Evolutionary conservation across 2,797 vertebrate genomes (phyloP).

Genomic region (Nothura maculosa): DNA sequence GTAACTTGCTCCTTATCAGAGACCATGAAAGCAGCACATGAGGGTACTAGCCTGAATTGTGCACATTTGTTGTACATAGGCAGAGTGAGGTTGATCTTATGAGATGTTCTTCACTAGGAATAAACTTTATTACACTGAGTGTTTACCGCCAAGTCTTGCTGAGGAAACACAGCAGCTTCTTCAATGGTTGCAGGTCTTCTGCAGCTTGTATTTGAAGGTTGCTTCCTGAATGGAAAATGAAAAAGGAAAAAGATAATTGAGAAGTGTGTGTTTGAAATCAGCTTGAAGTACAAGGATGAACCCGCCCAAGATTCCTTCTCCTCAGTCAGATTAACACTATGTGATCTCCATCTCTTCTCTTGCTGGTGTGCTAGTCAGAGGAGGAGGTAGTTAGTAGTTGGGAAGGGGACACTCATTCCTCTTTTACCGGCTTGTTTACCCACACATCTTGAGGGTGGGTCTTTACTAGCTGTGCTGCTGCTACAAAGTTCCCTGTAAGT

Average conservation of each 20-base stretch:
- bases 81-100: neutral
- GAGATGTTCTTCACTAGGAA: neutral
- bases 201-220: neutral
- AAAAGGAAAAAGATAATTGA: neutral
- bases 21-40: neutral
- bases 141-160: neutral
- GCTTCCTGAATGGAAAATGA: neutral
- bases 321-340: neutral
- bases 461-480: neutral
- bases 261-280: neutral
- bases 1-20: neutral
- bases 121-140: neutral
- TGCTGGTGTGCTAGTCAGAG: accelerated
- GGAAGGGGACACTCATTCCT: accelerated
- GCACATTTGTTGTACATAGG: accelerated
- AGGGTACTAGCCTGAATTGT: neutral
- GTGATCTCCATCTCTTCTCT: accelerated
- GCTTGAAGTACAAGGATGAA: neutral
- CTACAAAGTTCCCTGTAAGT: neutral
- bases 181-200: neutral
- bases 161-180: neutral
- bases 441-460: accelerated
- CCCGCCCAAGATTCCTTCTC: neutral
- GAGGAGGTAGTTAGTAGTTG: too few species aligned
- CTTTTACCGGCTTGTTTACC: neutral